Evolutionary conservation across 2,888 invertebrate genomes (phyloP), one percentile per base, ranked within the genome.

Genomic region (Euproctis similis): DNA sequence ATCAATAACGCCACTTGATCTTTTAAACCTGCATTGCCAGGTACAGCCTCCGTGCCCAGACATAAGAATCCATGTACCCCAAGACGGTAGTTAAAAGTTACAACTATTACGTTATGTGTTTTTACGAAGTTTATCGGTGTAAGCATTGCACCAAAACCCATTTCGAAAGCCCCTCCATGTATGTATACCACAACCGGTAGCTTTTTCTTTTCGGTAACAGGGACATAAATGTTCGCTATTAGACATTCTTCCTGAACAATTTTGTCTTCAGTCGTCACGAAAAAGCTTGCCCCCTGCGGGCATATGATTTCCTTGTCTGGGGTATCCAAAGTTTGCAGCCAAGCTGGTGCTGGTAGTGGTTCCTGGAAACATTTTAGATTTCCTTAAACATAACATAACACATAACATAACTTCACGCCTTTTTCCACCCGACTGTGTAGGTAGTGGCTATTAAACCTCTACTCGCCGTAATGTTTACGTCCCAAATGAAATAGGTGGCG

Each of bases 181-280:
- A 66, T 34, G 9, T 39, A 36, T 2, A 64, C 53, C 3, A 64
- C 23, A 2, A 64, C 61, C 1, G 65, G 53, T 1, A 53, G 40
- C 2, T 60, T 50, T 9, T 36, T 56, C 16, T 52, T 45, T 12
- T 55, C 24, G 1, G 68, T 72, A 24, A 66, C 57, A 2, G 74
- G 69, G 0, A 64, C 63, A 31, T 57, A 76, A 2, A 80, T 56
- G 34, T 67, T 77, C 2, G 69, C 55, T 9, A 68, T 41, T 2
- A 77, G 60, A 31, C 76, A 77, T 30, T 76, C 62, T 40, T 75
- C 75, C 12, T 49, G 34, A 30, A 44, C 32, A 5, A 19, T 20
- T 36, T 25, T 18, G 3, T 20, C 12, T 3, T 23, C n/a, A 4
- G 16, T 8, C 10, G 9, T 11, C 4, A 10, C 5, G 4, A 21